phyloP scores from a whole-genome alignment of 2,113 vertebrate species.

The Calonectris borealis region DNA sequence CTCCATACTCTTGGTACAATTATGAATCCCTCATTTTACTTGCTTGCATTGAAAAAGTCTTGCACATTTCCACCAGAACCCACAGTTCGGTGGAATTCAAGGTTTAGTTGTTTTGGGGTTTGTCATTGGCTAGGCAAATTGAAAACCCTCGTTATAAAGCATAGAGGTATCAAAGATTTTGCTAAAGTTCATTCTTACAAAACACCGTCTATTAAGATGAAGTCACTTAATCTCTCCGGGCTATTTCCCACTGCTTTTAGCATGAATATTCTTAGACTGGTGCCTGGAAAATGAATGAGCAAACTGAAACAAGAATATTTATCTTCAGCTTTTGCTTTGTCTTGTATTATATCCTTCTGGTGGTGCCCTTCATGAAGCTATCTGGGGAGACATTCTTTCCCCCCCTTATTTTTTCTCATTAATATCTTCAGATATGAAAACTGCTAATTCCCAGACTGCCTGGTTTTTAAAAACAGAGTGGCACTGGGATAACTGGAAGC shows the following conservation, averaged over 20 bases:
- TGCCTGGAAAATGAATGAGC: conserved; percentile 7
- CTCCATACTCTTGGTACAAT: not conserved
- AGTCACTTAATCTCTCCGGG: conserved; percentile 20
- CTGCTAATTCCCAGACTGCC: not conserved
- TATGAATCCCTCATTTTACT: not conserved
- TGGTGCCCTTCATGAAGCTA: not conserved
- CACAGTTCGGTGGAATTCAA: not conserved
- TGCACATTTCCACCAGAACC: not conserved
- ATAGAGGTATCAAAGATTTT: not conserved
- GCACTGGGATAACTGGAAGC: not conserved
- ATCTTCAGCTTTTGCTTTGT: not conserved
- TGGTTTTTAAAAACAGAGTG: not conserved
- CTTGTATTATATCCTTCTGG: not conserved
- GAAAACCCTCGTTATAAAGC: not conserved
- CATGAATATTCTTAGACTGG: conserved; percentile 3
- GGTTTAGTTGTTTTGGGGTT: conserved; percentile 10
- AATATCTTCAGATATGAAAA: not conserved
- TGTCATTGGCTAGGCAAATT: conserved; percentile 16
- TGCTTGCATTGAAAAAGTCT: not conserved
- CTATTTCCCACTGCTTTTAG: conserved; percentile 23
- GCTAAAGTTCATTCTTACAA: not conserved
- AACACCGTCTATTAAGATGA: not conserved
- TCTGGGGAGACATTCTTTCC: not conserved
- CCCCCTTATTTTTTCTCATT: not conserved
- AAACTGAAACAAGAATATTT: conserved; percentile 24